Base-by-base conservation (phyloP, 1,140 invertebrate species). In the Bombus terrestris region DNA sequence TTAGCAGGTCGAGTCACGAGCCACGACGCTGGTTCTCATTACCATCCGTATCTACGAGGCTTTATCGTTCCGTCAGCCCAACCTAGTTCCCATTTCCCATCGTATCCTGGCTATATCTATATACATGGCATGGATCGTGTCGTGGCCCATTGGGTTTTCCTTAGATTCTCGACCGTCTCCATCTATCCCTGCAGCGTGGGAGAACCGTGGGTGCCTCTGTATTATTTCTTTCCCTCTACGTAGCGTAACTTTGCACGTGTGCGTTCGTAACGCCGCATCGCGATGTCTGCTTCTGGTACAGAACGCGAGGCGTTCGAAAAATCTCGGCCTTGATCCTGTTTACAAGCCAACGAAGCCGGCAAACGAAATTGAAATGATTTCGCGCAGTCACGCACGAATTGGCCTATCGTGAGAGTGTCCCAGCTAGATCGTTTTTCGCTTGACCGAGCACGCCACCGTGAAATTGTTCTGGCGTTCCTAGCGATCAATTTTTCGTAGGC, bases 1-100 rank as follows among this genome's bases (percentile, higher is more conserved):
- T 94, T 92, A 91, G 87, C 91, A 84, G 83, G 85, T 92, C 91
- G 72, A 93, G 92, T 93, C 92, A 93, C 92, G 91, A 93, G 91
- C 81, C 69, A 41, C 76, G 41, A 39, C 79, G 84, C 85, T 66
- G 71, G 41, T 90, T 90, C 92, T 92, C 90, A 92, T 92, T 92
- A 92, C 92, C 90, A 92, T 91, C 87, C 86, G 85, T 90, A 90
- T 90, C 89, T 88, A 57, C 68, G 81, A 77, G 62, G 81, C 82
- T 85, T 88, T 91, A 91, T 91, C 89, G 89, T 82, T 86, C 68
- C 59, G 77, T 76, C 83, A 64, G 86, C 79, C 89, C 89, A 89
- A 86, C 89, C 90, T 92, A 92, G 90, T 92, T 92, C 91, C 91
- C 86, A 92, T 92, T 92, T 92, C 90, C 90, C 92, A 92, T 91